Base-by-base conservation (phyloP, 2,888 invertebrate species). In the Macrophya alboannulata region DNA sequence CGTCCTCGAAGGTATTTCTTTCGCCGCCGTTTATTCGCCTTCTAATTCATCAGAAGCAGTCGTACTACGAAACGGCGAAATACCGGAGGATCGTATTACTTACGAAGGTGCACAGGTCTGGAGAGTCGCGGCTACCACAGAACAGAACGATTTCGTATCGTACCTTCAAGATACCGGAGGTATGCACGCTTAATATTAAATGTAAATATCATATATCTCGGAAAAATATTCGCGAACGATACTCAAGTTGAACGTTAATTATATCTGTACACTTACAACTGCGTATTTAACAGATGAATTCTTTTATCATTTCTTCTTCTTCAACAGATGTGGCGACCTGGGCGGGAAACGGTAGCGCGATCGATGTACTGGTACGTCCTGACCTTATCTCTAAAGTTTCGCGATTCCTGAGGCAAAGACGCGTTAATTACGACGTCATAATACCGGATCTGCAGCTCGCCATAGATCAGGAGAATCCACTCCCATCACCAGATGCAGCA, bases 81-180 rank as follows among this genome's bases (percentile, higher is more conserved):
- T 93, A 71, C 91, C 92, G 17, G 92, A 93, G 81, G 91, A 91
- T 48, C 88, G 88, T 83, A 94, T 97, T 71, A 95, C 95, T 82
- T 98, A 97, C 92, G 95, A 96, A 79, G 97, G 97, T 3, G 96
- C 96, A 25, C 97, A 98, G 94, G 93, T 97, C 21, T 97, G 97
- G 97, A 95, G 97, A 91, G 96, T 97, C 68, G 93, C 92, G 8
- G 94, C 95, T 17, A 94, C 94, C 77, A 94, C 94, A 59, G 94
- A 95, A 87, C 95, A 93, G 90, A 94, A 92, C 91, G 94, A 90
- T 0, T 90, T 89, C 10, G 88, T 91, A 21, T 88, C 88, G 65
- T 94, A 94, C 88, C 92, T 96, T 82, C 94, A 95, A 89, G 95
- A 95, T 9, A 94, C 94, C 90, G 95, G 95, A 90, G 95, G 96